Evolutionary conservation across 2,113 vertebrate species (phyloP), one percentile per base, ranked within the genome.

Genomic region (Amphiprion ocellaris): DNA sequence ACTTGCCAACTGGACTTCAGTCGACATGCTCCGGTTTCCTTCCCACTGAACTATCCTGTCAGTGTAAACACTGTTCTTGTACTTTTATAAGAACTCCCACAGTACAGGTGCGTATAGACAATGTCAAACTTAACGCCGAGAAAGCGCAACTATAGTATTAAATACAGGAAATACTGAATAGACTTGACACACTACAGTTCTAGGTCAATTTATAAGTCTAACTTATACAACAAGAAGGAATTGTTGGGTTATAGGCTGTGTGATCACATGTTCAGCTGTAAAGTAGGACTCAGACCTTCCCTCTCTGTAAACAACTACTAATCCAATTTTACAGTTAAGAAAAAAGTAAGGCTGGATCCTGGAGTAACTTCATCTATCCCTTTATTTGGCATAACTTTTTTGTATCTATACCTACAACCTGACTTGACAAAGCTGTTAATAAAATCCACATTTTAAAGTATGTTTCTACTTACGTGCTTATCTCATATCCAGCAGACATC

Each of bases 391-490:
- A 17, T 1, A 46, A 24, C 7, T 46, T 17, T 30, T 30, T 30
- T 30, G 30, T 30, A 30, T 4, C 6, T 6, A 30, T 30, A 30
- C 33, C 7, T 37, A 37, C 33, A 37, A 9, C 9, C 33, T 37
- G 33, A 14, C 8, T 10, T 8, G n/a, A 30, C 23, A 67, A 33
- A 53, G 9, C 2, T 24, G 16, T 6, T 1, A 65, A 17, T 41
- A 37, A 68, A 52, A 11, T 1, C 23, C 14, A 61, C 12, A 55
- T 15, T 3, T 2, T 19, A 19, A 33, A 41, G 1, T 26, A 2
- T 0, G 1, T 19, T 49, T 39, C 46, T 56, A 79, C 91, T 91
- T 53, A 92, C 91, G 14, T 69, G 63, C 58, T 68, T 30, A 58
- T 87, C 69, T 83, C 80, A 76, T 37, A 39, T 76, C 74, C 75